Evolutionary conservation across 2,797 vertebrate species (phyloP), one percentile per base, ranked within the genome.

Genomic region (Eospalax fontanierii): DNA sequence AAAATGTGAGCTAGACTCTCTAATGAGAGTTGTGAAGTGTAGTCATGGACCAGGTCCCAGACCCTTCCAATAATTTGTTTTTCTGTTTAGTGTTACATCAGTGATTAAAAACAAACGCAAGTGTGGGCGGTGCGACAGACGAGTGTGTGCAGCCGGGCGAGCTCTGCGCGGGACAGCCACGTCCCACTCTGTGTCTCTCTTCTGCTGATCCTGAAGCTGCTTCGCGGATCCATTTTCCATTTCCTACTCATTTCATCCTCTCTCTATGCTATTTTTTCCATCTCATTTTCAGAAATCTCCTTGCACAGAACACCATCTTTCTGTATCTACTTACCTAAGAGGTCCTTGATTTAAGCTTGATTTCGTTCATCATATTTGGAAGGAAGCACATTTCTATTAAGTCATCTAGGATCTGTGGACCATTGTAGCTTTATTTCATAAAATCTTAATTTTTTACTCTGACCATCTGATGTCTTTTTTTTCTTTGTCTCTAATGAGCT

Each of bases 371-470:
- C 10, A 79, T 71, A 16, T 92, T 94, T 89, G 50, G 40, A 90
- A 90, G 54, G 54, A 76, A 94, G 89, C 28, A 70, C 76, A 90
- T 92, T 12, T 65, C 66, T 43, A 1, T 54, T 82, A 87, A 89
- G 28, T 63, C 30, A 87, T 4, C 19, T 65, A 54, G 8, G 65
- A 65, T 93, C 90, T 84, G 22, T 87, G 40, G 10, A 63, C 40
- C 30, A 57, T 57, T 88, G 35, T n/a, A 76, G 12, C 18, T 93
- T 75, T 73, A 66, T 89, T 68, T 94, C 71, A 63, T 89, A 38
- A 96, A 82, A 81, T 87, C 40, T 95, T 86, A 65, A 28, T 86
- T 83, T 96, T 94, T 87, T 54, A 26, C 35, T 71, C 79, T 82
- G 73, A 7, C 38, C 16, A 66, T 57, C 28, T 46, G 61, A 33